Conservation (phyloP, 2,113 vertebrate genomes). For the Zosterops borbonicus region DNA sequence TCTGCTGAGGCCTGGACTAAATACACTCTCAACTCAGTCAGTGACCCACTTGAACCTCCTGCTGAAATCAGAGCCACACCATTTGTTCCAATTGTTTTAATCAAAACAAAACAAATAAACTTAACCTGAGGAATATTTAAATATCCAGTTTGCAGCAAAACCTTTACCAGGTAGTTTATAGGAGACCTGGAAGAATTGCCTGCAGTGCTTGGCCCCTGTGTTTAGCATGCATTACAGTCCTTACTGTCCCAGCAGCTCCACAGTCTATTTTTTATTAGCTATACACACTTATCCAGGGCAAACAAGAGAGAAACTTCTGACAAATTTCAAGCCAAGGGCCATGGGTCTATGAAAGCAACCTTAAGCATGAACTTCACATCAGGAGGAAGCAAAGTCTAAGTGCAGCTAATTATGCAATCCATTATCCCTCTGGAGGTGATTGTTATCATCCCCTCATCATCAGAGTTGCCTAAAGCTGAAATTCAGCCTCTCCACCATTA, state of each 20-base stretch:
- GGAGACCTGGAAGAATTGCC: slow-evolving; percentile 75
- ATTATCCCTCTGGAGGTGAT: slow-evolving; percentile 8
- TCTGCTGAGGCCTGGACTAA: slow-evolving; percentile 56
- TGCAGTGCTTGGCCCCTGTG: slow-evolving; percentile 64
- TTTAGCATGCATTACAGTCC: slow-evolving; percentile 74
- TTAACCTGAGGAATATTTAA: slow-evolving; percentile 68
- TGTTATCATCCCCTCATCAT: slow-evolving; percentile 62
- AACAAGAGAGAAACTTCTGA: not conserved
- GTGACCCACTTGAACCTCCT: slow-evolving; percentile 76
- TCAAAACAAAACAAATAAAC: slow-evolving; percentile 70
- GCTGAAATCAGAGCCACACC: slow-evolving; percentile 65
- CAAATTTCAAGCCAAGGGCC: not conserved
- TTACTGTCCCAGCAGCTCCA: slow-evolving; percentile 58
- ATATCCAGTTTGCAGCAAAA: slow-evolving; percentile 73
- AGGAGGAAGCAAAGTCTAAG: not conserved
- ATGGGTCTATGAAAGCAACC: not conserved
- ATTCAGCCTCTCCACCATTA: slow-evolving; percentile 28
- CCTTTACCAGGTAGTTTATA: slow-evolving; percentile 74
- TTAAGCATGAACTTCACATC: not conserved
- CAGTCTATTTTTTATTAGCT: not conserved
- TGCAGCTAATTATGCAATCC: slow-evolving; percentile 46
- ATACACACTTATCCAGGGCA: not conserved
- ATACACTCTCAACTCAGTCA: slow-evolving; percentile 63
- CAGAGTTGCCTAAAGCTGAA: slow-evolving; percentile 48
- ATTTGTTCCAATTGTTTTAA: slow-evolving; percentile 78